These are phyloP conservation scores for Dicerorhinus sumatrensis DNA, from an alignment of 2,113 vertebrate species.

Conservation along the genomic window DNA sequence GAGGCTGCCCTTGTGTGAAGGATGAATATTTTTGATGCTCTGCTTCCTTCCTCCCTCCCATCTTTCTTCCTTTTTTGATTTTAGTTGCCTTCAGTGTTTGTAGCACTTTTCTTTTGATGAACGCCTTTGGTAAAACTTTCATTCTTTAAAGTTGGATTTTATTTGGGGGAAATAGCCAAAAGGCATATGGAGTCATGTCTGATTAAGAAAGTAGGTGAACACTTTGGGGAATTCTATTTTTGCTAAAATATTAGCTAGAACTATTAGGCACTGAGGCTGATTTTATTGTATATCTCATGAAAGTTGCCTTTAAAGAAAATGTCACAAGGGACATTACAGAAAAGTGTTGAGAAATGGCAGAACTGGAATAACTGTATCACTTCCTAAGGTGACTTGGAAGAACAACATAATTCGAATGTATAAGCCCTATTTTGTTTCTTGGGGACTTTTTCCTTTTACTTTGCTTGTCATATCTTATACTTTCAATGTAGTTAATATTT, in stretches of 20 bases:
- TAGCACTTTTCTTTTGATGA: slow-evolving; percentile 39
- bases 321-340: slow-evolving; percentile 41
- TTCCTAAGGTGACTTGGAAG: slow-evolving; percentile 33
- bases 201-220: slow-evolving; percentile 51
- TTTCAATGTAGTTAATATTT: not conserved
- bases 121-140: slow-evolving; percentile 6
- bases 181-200: slow-evolving; percentile 10
- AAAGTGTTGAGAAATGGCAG: not conserved
- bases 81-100: not conserved
- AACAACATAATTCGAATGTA: not conserved
- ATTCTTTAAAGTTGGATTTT: slow-evolving; percentile 61
- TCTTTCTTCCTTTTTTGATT: not conserved
- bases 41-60: not conserved
- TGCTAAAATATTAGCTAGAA: slow-evolving; percentile 42
- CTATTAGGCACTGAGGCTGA: slow-evolving; percentile 27
- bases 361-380: not conserved
- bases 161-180: slow-evolving; percentile 56
- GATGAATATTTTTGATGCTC: not conserved
- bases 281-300: slow-evolving; percentile 44
- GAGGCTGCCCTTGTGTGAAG: not conserved
- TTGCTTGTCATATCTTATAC: not conserved
- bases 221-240: slow-evolving; percentile 38
- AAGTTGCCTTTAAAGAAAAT: slow-evolving; percentile 56
- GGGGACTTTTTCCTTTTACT: not conserved
- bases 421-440: not conserved